phyloP scores from a whole-genome alignment of 1,140 invertebrate genomes.

The Drosophila murphyi region DNA sequence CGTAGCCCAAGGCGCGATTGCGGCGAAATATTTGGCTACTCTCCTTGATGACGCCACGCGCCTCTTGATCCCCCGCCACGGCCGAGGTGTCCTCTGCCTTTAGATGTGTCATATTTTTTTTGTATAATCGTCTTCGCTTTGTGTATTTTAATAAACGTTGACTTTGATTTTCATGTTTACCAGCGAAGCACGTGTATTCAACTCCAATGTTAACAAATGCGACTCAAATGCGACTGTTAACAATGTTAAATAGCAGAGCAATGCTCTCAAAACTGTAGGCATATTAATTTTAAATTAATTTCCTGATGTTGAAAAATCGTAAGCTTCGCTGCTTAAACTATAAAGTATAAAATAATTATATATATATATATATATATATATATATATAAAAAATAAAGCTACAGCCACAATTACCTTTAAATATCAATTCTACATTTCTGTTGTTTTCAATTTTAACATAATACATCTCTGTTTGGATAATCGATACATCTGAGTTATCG shows the following conservation, averaged over 20 bases:
- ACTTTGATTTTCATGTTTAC: constrained; percentile 54
- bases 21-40: constrained; percentile 92
- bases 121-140: background rate
- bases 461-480: background rate
- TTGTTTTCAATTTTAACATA: background rate
- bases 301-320: background rate
- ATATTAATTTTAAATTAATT: background rate
- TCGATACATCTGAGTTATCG: background rate
- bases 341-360: too few relatives aligned
- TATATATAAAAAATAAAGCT: too few relatives aligned
- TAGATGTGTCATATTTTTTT: constrained; percentile 57
- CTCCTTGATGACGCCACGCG: constrained; percentile 49
- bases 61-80: constrained; percentile 9
- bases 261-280: constrained; percentile 5
- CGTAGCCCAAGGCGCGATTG: constrained; percentile 94
- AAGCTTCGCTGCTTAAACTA: background rate
- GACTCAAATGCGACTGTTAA: constrained; percentile 7
- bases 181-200: constrained; percentile 52
- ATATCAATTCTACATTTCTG: too few relatives aligned
- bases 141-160: constrained; percentile 18
- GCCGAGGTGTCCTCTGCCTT: constrained; percentile 20
- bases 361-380: too few relatives aligned
- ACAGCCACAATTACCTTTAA: too few relatives aligned
- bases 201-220: constrained; percentile 2
- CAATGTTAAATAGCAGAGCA: constrained; percentile 10